Percentiles rank a stretch among this genome's conserved stretches.
These are phyloP conservation scores for Drosophila lowei DNA, from an alignment of 1,140 invertebrate species.

Conservation along the genomic window DNA sequence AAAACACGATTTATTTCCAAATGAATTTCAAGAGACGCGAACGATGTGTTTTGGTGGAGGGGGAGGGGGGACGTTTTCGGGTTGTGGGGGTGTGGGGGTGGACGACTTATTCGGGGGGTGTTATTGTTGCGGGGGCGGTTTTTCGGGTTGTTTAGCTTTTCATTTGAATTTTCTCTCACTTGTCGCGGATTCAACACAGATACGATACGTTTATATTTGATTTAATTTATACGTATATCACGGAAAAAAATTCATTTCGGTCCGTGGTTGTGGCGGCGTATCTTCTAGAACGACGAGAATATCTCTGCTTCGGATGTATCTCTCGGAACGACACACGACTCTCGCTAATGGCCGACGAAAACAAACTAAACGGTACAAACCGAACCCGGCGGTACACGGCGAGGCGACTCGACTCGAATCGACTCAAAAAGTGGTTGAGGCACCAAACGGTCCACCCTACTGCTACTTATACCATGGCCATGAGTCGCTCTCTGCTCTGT, in stretches of 20 bases:
- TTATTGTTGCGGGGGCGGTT: conserved; percentile 71
- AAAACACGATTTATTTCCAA: conserved; percentile 73
- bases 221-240: conserved; percentile 7
- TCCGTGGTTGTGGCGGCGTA: conserved; percentile 39
- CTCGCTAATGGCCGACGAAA: conserved; percentile 47
- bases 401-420: no score
- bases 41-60: background rate
- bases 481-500: background rate
- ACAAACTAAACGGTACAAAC: conserved; percentile 52
- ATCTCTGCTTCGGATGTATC: conserved; percentile 31
- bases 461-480: no score
- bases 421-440: no score
- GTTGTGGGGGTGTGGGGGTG: background rate
- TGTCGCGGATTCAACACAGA: conserved; percentile 31
- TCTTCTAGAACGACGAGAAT: conserved; percentile 40
- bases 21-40: conserved; percentile 44
- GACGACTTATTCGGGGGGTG: conserved; percentile 48
- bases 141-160: conserved; percentile 44
- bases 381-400: background rate
- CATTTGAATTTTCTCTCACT: conserved; percentile 41
- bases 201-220: conserved; percentile 27
- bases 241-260: conserved; percentile 35
- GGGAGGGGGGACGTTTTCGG: background rate
- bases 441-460: no score
- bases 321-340: conserved; percentile 52